These are phyloP conservation scores for Catalaphyllia jardinei DNA, from an alignment of 64 coral and sea anemone genomes.

Conservation along the genomic window DNA sequence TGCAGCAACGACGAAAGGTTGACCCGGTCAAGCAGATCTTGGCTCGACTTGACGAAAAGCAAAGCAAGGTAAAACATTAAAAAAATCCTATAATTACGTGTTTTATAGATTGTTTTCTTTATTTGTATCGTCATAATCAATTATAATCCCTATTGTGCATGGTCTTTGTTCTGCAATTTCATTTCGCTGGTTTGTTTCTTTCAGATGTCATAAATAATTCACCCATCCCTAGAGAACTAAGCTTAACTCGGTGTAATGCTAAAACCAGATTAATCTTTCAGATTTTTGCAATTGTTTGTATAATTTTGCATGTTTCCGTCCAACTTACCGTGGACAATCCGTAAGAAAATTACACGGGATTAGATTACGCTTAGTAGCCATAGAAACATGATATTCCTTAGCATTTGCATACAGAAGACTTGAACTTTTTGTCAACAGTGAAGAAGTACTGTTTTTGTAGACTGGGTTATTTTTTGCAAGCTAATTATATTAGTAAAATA, in stretches of 20 bases:
- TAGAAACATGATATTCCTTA: not conserved
- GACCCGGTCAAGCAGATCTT: slow-evolving; percentile 67
- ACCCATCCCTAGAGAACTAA: not conserved
- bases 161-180: not conserved
- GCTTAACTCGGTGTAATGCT: not conserved
- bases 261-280: not conserved
- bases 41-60: slow-evolving; percentile 62
- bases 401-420: too few species aligned
- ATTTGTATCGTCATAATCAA: not conserved
- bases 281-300: not conserved
- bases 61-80: slow-evolving; percentile 51
- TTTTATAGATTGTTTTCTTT: not conserved
- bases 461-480: too few species aligned
- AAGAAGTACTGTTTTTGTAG: too few species aligned
- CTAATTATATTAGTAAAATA: too few species aligned
- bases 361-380: not conserved
- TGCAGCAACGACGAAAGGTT: slow-evolving; percentile 24
- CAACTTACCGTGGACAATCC: not conserved
- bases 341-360: not conserved
- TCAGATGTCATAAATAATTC: not conserved
- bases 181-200: not conserved
- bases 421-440: too few species aligned
- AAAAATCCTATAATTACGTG: not conserved
- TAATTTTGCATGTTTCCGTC: not conserved
- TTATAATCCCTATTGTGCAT: not conserved